A percentile compares a stretch with the other conserved stretches of the same genome.
phyloP scores from a whole-genome alignment of 2,888 invertebrate genomes.

The Eristalis pertinax region DNA sequence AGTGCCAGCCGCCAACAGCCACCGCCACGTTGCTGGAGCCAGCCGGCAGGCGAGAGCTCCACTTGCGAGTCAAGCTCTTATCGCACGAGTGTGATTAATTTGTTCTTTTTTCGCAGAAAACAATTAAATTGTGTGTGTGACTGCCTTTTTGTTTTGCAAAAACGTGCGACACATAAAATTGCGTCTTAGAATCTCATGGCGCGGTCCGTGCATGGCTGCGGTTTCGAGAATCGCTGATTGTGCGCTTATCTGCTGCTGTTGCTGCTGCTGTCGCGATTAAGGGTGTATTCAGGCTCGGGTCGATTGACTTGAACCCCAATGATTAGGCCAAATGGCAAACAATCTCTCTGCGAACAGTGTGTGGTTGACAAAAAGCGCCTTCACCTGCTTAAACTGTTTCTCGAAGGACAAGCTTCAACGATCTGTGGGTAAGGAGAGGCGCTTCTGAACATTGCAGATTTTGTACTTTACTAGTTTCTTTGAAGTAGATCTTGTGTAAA shows the following conservation, averaged over 20 bases:
- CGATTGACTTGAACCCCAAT: neutral
- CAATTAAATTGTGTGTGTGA: neutral
- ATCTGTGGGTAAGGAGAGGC: too few relatives aligned
- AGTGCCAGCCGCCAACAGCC: neutral
- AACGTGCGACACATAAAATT: slow-evolving; percentile 30
- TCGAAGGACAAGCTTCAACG: too few relatives aligned
- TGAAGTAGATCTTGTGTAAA: too few relatives aligned
- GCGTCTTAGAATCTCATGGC: slow-evolving; percentile 29
- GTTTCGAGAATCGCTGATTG: neutral
- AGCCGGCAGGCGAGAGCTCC: neutral
- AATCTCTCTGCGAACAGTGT: neutral
- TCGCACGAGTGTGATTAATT: slow-evolving; percentile 16
- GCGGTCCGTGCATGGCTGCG: neutral
- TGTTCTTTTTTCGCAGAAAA: slow-evolving; percentile 12
- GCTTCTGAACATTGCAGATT: too few relatives aligned
- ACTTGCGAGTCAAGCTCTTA: slow-evolving; percentile 26
- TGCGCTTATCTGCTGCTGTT: neutral
- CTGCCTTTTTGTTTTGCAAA: neutral
- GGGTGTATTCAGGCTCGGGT: neutral
- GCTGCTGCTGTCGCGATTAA: neutral
- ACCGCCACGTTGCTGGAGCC: neutral
- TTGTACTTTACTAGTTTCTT: too few relatives aligned
- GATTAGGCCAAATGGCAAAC: neutral
- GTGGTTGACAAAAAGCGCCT: neutral
- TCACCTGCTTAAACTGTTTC: neutral